These are phyloP conservation scores for Lepidothrix coronata DNA, from an alignment of 2,113 vertebrate genomes.

Conservation along the genomic window DNA sequence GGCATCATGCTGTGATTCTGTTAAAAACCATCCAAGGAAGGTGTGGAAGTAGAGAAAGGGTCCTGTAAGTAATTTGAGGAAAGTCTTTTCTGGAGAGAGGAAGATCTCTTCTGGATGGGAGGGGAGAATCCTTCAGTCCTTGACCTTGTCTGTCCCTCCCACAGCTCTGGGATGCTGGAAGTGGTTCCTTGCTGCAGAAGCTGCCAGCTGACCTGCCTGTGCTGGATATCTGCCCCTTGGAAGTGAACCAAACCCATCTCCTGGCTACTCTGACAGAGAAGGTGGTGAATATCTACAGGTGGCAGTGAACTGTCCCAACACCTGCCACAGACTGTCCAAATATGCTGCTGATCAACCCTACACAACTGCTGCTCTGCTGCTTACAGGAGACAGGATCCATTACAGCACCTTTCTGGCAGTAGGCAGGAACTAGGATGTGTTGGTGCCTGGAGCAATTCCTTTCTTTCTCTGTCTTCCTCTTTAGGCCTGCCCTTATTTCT, in stretches of 20 bases:
- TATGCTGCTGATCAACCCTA: background rate
- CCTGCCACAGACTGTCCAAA: background rate
- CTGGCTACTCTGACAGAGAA: constrained; percentile 93
- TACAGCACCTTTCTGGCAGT: background rate
- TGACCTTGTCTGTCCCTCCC: constrained; percentile 21
- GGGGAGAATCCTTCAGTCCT: background rate
- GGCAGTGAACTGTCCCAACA: constrained; percentile 74
- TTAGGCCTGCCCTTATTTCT: background rate
- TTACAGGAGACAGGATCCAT: background rate
- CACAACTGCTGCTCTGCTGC: background rate
- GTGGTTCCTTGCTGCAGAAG: constrained; percentile 86
- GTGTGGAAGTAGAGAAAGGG: background rate
- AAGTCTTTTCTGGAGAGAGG: background rate
- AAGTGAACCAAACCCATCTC: constrained; percentile 81
- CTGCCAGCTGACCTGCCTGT: constrained; percentile 87
- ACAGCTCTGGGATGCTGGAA: constrained; percentile 91
- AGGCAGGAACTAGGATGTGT: background rate
- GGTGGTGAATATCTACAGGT: constrained; percentile 88
- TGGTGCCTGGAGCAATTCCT: background rate
- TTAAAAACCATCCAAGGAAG: background rate
- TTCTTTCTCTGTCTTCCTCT: background rate
- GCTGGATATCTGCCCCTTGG: constrained; percentile 88
- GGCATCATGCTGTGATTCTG: background rate
- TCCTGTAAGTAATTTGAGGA: background rate
- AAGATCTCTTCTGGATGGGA: background rate